phyloP scores from a whole-genome alignment of 2,888 invertebrate species.

The Papilio gigon region DNA sequence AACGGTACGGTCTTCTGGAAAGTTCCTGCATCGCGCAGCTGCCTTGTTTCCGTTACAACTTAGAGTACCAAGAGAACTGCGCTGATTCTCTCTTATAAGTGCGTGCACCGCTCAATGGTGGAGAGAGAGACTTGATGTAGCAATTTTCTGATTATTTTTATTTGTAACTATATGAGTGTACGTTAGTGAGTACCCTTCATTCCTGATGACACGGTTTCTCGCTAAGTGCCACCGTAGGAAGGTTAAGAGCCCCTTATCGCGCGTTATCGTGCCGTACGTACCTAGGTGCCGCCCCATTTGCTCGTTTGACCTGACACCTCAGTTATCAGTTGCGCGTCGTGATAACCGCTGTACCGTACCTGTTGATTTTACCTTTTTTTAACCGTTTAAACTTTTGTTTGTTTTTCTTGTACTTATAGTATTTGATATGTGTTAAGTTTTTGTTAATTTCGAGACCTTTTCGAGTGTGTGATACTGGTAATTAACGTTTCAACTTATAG shows the following conservation, averaged over 20 bases:
- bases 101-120: no score
- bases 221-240: constrained; percentile 61
- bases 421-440: neutral
- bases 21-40: no score
- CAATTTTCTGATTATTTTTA: no score
- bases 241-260: constrained; percentile 82
- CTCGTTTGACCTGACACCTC: constrained; percentile 82
- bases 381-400: constrained; percentile 47
- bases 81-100: no score
- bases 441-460: neutral
- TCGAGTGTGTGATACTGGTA: neutral
- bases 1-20: no score
- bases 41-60: no score
- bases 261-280: constrained; percentile 70
- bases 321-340: constrained; percentile 77
- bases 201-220: constrained; percentile 39
- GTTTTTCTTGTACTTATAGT: neutral
- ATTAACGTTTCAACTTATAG: neutral
- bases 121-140: no score
- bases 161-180: no score
- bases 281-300: constrained; percentile 78
- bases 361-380: constrained; percentile 72
- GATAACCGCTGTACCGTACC: constrained; percentile 75
- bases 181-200: constrained; percentile 32
- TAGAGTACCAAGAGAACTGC: no score